Percentiles rank a stretch among this genome's conserved stretches.
Conservation (phyloP, 2,797 vertebrate genomes). For the Pogoniulus pusillus region DNA sequence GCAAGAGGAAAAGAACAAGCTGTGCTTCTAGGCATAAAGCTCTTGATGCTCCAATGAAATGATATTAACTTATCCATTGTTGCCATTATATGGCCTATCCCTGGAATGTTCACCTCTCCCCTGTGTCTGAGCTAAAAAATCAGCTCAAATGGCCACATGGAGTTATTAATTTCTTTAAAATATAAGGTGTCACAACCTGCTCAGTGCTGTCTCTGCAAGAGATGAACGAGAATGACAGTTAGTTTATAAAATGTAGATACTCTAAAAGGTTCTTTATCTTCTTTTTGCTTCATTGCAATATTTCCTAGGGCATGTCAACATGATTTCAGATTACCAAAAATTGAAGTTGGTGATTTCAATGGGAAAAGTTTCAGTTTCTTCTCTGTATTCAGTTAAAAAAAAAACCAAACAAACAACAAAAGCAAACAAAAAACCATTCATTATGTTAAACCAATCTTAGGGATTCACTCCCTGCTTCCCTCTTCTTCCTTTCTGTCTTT, state of each 20-base stretch:
- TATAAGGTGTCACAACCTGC: not conserved
- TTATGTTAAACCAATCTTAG: not conserved
- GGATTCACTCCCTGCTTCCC: not conserved
- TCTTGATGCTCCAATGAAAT: too few relatives aligned
- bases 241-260: too few relatives aligned
- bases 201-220: not conserved
- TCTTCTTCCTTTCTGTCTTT: not conserved
- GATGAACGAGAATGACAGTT: not conserved
- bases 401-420: too few relatives aligned
- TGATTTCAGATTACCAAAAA: not conserved
- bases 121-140: too few relatives aligned
- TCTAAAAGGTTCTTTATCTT: not conserved
- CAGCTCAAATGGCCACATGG: too few relatives aligned
- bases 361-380: not conserved
- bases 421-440: not conserved
- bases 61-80: too few relatives aligned
- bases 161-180: not conserved
- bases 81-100: too few relatives aligned
- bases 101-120: too few relatives aligned
- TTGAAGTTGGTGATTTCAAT: not conserved
- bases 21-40: too few relatives aligned
- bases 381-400: not conserved
- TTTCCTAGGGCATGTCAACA: not conserved
- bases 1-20: too few relatives aligned
- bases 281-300: not conserved